A percentile compares a stretch with the other conserved stretches of the same genome.
Conservation (phyloP, 2,113 vertebrate genomes). For the Girardinichthys multiradiatus region DNA sequence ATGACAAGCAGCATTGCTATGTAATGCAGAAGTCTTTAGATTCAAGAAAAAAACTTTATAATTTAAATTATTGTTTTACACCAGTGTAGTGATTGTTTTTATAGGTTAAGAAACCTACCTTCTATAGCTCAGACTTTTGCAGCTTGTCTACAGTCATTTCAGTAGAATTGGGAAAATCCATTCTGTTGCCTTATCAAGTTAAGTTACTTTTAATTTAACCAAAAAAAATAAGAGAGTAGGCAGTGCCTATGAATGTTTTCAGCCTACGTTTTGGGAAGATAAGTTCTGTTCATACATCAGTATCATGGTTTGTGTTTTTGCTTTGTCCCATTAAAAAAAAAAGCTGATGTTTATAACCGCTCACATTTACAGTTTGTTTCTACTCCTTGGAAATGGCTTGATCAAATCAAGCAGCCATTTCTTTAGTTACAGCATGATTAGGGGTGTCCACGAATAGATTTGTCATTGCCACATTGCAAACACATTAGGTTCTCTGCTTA, state of each 20-base stretch:
- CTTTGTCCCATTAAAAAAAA: conserved; percentile 81
- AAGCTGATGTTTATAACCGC: conserved; percentile 69
- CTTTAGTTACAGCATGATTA: no score
- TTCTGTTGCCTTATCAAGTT: conserved; percentile 75
- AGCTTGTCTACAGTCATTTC: conserved; percentile 56
- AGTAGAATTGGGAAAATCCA: conserved; percentile 47
- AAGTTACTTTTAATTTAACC: conserved; percentile 69
- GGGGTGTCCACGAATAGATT: no score
- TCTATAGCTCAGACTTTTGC: conserved; percentile 41
- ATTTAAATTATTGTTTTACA: conserved; percentile 62
- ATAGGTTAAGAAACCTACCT: conserved; percentile 40
- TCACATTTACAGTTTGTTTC: conserved; percentile 32
- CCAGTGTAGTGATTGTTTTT: conserved; percentile 43
- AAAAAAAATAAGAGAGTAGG: conserved; percentile 66
- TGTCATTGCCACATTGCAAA: no score
- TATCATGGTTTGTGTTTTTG: conserved; percentile 70
- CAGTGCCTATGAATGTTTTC: conserved; percentile 77
- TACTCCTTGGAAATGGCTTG: conserved; percentile 14
- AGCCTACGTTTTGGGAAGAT: conserved; percentile 46
- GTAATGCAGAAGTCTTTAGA: conserved; percentile 41
- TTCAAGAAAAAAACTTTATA: conserved; percentile 40
- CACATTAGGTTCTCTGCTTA: no score
- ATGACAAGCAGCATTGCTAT: conserved; percentile 46
- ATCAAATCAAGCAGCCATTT: not conserved
- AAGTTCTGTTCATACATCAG: conserved; percentile 71